Evolutionary conservation across 2,888 invertebrate genomes (phyloP).

Genomic region (Blastobasis adustella): DNA sequence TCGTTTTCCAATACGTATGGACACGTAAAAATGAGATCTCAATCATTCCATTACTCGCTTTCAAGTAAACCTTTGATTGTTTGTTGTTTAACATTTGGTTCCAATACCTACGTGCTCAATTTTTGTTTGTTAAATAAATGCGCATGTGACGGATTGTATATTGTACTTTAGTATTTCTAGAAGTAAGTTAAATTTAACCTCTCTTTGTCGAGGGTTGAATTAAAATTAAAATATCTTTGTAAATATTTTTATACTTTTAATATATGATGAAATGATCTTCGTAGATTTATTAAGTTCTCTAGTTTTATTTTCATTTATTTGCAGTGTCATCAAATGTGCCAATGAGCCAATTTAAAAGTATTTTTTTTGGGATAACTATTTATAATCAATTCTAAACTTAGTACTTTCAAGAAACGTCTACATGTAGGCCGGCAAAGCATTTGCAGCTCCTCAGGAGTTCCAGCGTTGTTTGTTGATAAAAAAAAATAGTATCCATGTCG

Average conservation of each 20-base stretch:
- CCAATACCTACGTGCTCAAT: conserved; percentile 48
- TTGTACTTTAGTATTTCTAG: conserved; percentile 26
- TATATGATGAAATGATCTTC: conserved; percentile 56
- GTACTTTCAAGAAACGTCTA: no score
- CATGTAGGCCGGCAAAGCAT: no score
- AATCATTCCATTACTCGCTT: conserved; percentile 64
- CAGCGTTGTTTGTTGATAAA: no score
- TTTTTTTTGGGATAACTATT: no score
- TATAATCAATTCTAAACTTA: no score
- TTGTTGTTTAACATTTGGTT: conserved; percentile 29
- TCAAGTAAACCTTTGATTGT: conserved; percentile 30
- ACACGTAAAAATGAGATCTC: conserved; percentile 50
- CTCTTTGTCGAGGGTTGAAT: conserved; percentile 21
- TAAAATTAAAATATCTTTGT: conserved; percentile 24
- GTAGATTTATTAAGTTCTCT: conserved; percentile 39
- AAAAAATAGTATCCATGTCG: no score
- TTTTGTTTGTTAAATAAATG: conserved; percentile 28
- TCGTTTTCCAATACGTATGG: conserved; percentile 18
- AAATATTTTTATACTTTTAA: conserved; percentile 30
- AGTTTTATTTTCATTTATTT: conserved; percentile 28
- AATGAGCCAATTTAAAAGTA: conserved; percentile 43
- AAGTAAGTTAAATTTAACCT: conserved; percentile 37
- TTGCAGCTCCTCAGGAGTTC: no score
- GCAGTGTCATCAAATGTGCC: conserved; percentile 69
- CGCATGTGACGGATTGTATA: conserved; percentile 30